phyloP scores from a whole-genome alignment of 2,113 vertebrate genomes.

The zebrafish (Danio rerio) region GRCz12tu NC_133187.1:32168501-32169000 shows the following conservation, averaged over 20 bases:
- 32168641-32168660: too few species aligned
- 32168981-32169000: conserved; percentile 85
- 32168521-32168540: too few species aligned
- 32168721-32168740: conserved; percentile 81
- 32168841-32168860: conserved; percentile 37
- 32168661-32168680: too few species aligned
- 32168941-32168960: neutral
- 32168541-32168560: too few species aligned
- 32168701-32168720: neutral
- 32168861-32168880: neutral
- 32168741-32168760: conserved; percentile 96
- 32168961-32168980: conserved; percentile 47
- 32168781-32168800: conserved; percentile 92
- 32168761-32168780: conserved; percentile 92
- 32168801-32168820: conserved; percentile 94
- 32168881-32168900: neutral
- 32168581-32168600: too few species aligned
- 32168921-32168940: neutral
- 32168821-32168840: conserved; percentile 37
- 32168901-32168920: neutral
- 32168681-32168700: neutral
- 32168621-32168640: too few species aligned
- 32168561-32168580: too few species aligned
- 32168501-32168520: too few species aligned
- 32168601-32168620: too few species aligned